Evolutionary conservation across 2,113 vertebrate species (phyloP), one percentile per base, ranked within the genome.

Genomic region (Chamaetylas fuelleborni): DNA sequence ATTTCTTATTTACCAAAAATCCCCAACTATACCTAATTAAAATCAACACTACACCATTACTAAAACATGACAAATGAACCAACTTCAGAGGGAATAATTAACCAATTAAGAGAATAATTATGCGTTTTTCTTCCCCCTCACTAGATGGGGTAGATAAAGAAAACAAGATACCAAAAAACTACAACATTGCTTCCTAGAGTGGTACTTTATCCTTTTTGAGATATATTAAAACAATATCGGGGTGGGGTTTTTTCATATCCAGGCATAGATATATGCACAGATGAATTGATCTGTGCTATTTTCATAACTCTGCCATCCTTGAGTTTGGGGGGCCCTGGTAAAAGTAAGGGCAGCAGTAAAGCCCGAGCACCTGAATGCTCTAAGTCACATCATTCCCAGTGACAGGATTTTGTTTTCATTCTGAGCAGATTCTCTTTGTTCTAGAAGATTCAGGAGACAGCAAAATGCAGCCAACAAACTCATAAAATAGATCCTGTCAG

Each of bases 401-500:
- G 70, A 82, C 61, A 86, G 71, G 53, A 86, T 88, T 91, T 94
- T 85, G 60, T 65, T 95, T 95, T 85, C 74, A 86, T 67, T 94
- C 81, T 2, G 2, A 90, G 54, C 60, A 88, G 67, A 78, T 90
- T 93, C 79, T 93, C 40, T 85, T 91, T 89, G 73, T 89, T 50
- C 73, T 92, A 67, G 81, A 92, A 85, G 29, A 54, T 84, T 93
- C 84, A 90, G 57, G 42, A 87, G 50, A 79, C 53, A 65, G 87
- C 15, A 85, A 57, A 88, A 88, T 43, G 56, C 66, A 96, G 87
- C 65, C 86, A 92, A 78, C 18, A 80, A 72, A 79, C 22, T 76
- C 67, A 88, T 47, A 65, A 90, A 91, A 84, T 66, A 94, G 66
- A 88, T 86, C 56, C 7, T 93, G 69, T 91, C 90, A 97, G 93